Evolutionary conservation across 2,113 vertebrate genomes (phyloP), one percentile per base, ranked within the genome.

Genomic region (Lepidiolamprologus cunningtoni): DNA sequence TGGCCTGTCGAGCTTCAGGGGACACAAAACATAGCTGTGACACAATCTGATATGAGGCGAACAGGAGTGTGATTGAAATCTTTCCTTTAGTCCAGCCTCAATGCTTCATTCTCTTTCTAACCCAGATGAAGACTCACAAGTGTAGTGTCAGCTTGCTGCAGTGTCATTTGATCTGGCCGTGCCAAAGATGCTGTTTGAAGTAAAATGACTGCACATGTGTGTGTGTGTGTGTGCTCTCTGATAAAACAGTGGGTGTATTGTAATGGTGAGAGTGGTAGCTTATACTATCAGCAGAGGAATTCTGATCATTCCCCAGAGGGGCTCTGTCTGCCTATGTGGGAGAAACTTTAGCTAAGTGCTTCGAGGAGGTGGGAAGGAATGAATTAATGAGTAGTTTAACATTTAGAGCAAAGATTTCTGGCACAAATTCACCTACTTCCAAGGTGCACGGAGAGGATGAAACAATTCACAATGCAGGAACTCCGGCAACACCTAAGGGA

Each of bases 201-300:
- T 80, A 58, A 81, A 61, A 66, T 14, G 47, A 19, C 81, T 80
- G 55, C 4, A 5, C 45, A 23, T 86, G 50, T 66, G 57, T 87
- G 63, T 23, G 80, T 21, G 79, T n/a, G 79, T 50, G 50, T 85
- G 80, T 23, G 81, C 13, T 50, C 31, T 53, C 53, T 37, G 82
- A 82, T 5, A 61, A 89, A 94, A 95, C 94, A 94, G 91, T 85
- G 66, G 78, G 17, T 8, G 92, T 71, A 95, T 94, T 96, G 93
- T 95, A 55, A 84, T 76, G 68, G 86, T 17, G 89, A 92, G 90
- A 88, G 84, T 10, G 40, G 87, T 31, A 94, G 93, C 95, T 94
- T 94, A 94, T 91, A 89, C 84, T 94, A 95, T 94, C 93, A 94
- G 85, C 81, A 68, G 80, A 93, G 93, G 94, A 95, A 96, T 94